These are phyloP conservation scores for Syritta pipiens DNA, from an alignment of 2,888 invertebrate species.

Conservation along the genomic window DNA sequence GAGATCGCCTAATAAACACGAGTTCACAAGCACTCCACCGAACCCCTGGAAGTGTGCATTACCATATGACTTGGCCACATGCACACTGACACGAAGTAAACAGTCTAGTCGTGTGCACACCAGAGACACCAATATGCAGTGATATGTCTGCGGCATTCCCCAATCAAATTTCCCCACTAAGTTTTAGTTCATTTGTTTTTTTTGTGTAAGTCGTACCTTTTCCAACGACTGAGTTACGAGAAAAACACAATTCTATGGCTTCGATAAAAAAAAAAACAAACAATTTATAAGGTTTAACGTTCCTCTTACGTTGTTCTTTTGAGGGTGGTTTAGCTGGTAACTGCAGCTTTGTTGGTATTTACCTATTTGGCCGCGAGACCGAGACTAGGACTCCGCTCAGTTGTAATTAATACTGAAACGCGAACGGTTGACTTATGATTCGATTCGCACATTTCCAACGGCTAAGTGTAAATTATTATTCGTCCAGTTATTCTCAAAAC, in stretches of 20 bases:
- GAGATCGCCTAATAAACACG: constrained; percentile 21
- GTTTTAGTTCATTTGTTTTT: too few species aligned
- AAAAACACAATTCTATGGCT: constrained; percentile 55
- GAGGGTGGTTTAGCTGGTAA: constrained; percentile 32
- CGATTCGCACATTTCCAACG: constrained; percentile 25
- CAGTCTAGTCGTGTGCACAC: constrained; percentile 8
- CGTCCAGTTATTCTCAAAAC: constrained; percentile 3
- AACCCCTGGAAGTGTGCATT: constrained; percentile 58
- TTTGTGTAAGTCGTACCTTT: constrained; percentile 13
- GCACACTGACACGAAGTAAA: background rate
- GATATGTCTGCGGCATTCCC: constrained; percentile 9
- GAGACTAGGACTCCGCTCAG: constrained; percentile 18
- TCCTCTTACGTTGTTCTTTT: constrained; percentile 29
- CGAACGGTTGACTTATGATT: constrained; percentile 58
- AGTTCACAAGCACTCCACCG: constrained; percentile 30
- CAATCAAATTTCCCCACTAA: constrained; percentile 7
- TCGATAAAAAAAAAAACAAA: constrained; percentile 24
- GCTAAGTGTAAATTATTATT: constrained; percentile 1
- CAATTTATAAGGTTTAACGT: constrained; percentile 46
- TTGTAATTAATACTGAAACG: constrained; percentile 49
- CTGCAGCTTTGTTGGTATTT: constrained; percentile 22
- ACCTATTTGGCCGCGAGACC: background rate
- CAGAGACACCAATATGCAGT: constrained; percentile 15
- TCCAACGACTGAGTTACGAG: constrained; percentile 30
- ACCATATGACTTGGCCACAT: constrained; percentile 42